Evolutionary conservation across 2,797 vertebrate genomes (phyloP).

Genomic region (Anas capensis): DNA sequence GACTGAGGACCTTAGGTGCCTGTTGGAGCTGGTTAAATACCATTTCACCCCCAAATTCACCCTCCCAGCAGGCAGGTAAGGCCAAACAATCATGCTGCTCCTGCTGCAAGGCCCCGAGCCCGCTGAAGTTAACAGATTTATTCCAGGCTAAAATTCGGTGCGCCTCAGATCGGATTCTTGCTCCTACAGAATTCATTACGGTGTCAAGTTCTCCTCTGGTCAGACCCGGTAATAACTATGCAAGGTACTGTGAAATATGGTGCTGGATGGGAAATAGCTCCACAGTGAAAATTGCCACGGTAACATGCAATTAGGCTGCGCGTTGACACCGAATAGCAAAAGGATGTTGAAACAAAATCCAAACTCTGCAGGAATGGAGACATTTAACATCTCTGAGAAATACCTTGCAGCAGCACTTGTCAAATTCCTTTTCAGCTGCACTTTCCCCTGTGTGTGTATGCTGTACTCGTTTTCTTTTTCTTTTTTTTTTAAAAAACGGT

Average conservation of each 20-base stretch:
- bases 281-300: not conserved
- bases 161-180: not conserved
- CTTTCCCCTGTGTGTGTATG: not conserved
- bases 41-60: too few relatives aligned
- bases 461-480: not conserved
- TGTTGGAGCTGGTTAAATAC: not conserved
- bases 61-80: not conserved
- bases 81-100: not conserved
- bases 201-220: conserved; percentile 11
- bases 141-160: not conserved
- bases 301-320: conserved; percentile 28
- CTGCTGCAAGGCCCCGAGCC: not conserved
- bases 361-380: not conserved
- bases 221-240: not conserved
- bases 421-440: not conserved
- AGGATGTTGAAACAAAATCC: conserved; percentile 44
- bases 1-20: not conserved
- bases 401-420: conserved; percentile 35
- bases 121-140: conserved; percentile 2
- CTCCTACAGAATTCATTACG: conserved; percentile 9
- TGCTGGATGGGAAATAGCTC: not conserved
- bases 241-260: not conserved
- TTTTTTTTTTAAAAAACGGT: not conserved
- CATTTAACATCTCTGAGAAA: conserved; percentile 29
- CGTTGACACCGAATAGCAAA: conserved; percentile 21